Conservation (phyloP, 2,113 vertebrate genomes). For the Dermatemys mawii region DNA sequence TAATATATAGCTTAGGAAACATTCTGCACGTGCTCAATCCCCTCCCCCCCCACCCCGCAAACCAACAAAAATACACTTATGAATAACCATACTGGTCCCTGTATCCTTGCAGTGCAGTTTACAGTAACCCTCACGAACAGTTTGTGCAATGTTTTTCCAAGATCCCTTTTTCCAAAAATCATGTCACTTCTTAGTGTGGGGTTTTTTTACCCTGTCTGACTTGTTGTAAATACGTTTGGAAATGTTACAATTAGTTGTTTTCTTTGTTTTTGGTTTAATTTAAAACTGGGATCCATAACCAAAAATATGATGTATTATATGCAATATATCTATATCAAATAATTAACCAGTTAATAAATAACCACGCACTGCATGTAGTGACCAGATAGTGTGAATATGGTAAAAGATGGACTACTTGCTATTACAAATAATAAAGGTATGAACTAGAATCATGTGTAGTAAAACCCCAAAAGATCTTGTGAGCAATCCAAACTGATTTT, state of each 20-base stretch:
- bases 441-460: not conserved
- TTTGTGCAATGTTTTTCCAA: not conserved
- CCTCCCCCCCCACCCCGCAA: no score
- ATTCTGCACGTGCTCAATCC: not conserved
- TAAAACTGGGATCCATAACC: not conserved
- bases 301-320: not conserved
- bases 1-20: not conserved
- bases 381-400: not conserved
- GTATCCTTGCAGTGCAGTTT: not conserved
- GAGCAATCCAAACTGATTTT: not conserved
- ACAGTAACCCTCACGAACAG: not conserved
- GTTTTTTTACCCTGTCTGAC: not conserved
- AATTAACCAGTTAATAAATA: not conserved
- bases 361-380: not conserved
- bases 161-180: not conserved
- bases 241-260: not conserved
- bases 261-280: not conserved
- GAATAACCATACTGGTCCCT: not conserved
- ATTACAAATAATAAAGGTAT: not conserved
- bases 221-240: not conserved
- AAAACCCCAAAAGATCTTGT: not conserved
- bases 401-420: not conserved
- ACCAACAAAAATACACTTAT: not conserved
- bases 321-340: not conserved
- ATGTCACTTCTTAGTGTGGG: not conserved